phyloP scores from a whole-genome alignment of 2,888 invertebrate genomes.

The Liposcelis brunnea region DNA sequence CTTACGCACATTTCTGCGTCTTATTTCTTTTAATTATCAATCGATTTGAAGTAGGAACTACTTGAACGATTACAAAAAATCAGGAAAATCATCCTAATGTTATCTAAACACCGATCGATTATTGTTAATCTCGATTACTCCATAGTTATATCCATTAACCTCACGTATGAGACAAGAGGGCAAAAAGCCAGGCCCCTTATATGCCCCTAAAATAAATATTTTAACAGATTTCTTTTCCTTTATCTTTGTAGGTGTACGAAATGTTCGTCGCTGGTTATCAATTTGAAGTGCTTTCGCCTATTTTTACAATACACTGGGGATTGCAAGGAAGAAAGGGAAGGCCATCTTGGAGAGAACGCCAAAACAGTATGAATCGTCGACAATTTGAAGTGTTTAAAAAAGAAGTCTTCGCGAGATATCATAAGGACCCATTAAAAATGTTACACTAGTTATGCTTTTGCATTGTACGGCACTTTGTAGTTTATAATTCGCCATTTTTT shows the following conservation, averaged over 20 bases:
- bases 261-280: conserved; percentile 80
- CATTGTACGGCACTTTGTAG: conserved; percentile 16
- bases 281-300: conserved; percentile 71
- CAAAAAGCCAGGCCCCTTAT: too few relatives aligned
- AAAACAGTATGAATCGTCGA: conserved; percentile 65
- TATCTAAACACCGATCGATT: too few relatives aligned
- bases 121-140: too few relatives aligned
- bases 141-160: too few relatives aligned
- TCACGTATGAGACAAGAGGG: too few relatives aligned
- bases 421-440: conserved; percentile 45
- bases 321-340: conserved; percentile 59
- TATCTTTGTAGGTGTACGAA: conserved; percentile 61
- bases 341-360: conserved; percentile 73
- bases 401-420: conserved; percentile 62
- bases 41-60: too few relatives aligned
- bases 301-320: conserved; percentile 83
- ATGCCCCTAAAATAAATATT: too few relatives aligned
- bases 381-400: conserved; percentile 68
- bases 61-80: too few relatives aligned
- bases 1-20: too few relatives aligned
- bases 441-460: conserved; percentile 13
- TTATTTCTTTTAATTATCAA: too few relatives aligned
- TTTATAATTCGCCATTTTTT: conserved; percentile 11
- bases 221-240: conserved; percentile 5
- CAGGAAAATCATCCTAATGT: too few relatives aligned